Evolutionary conservation across 92 coral and sea anemone species (phyloP).

Genomic region (Phymanthus crucifer): DNA sequence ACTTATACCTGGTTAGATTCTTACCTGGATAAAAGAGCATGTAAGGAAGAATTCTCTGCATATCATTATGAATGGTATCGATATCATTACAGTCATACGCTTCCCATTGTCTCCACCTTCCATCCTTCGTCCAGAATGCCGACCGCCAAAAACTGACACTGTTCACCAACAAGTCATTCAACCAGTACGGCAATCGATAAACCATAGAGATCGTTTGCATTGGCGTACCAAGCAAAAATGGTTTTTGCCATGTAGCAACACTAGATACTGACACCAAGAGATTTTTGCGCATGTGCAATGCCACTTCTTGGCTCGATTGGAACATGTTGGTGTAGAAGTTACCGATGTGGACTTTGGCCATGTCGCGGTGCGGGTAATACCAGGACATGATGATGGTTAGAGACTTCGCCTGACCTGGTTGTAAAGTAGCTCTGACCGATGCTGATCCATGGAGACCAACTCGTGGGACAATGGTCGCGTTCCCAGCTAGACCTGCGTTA

Average conservation of each 20-base stretch:
- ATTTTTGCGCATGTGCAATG: constrained; percentile 75
- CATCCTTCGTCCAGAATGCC: constrained; percentile 87
- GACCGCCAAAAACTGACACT: constrained; percentile 85
- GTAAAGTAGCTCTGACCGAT: constrained; percentile 48
- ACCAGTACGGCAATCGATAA: constrained; percentile 69
- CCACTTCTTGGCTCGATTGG: constrained; percentile 75
- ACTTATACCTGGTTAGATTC: background rate
- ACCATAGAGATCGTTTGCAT: constrained; percentile 24
- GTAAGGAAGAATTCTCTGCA: constrained; percentile 82
- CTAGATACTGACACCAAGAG: constrained; percentile 50
- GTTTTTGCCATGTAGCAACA: constrained; percentile 68
- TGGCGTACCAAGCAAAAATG: constrained; percentile 41
- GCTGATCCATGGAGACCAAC: constrained; percentile 75
- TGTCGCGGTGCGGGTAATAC: constrained; percentile 85
- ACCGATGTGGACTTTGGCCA: constrained; percentile 70
- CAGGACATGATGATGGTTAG: constrained; percentile 77
- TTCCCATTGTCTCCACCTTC: constrained; percentile 90
- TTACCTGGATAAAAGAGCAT: constrained; percentile 81
- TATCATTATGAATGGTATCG: constrained; percentile 83
- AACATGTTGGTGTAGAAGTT: constrained; percentile 65
- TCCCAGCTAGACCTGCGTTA: constrained; percentile 59
- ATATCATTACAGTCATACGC: constrained; percentile 82
- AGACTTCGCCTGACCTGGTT: constrained; percentile 79
- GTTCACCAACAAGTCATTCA: constrained; percentile 70
- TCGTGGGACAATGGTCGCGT: constrained; percentile 22